Evolutionary conservation across 2,888 invertebrate genomes (phyloP), one percentile per base, ranked within the genome.

Genomic region (Keiferia lycopersicella): DNA sequence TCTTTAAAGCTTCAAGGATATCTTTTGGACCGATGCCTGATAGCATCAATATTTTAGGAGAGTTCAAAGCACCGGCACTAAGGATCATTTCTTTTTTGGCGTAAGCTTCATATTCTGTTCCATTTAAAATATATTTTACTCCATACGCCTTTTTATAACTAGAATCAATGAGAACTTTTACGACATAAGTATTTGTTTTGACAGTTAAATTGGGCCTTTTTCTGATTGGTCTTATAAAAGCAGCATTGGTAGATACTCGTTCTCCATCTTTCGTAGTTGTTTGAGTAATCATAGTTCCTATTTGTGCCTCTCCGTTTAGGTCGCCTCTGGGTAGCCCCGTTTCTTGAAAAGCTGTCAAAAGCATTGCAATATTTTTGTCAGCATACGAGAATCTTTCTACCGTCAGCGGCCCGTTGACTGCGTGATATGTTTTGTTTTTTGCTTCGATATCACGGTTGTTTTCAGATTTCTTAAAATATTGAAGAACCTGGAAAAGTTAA

Each of bases 381-480:
- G 87, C 82, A 72, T 93, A 94, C 0, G 92, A 83, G 68, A 94
- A 94, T 72, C 93, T 85, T 80, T 94, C 93, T 0, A 95, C 93
- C 16, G 89, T 93, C 68, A 93, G 87, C 51, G 93, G 94, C 0
- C 95, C 95, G 2, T 88, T 86, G 10, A 80, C 81, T 0, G 92
- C 92, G 69, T 95, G 95, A 71, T 92, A 93, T 22, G 82, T 72
- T 0, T 82, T 82, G 73, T 93, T 87, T 51, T 89, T 78, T 4
- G 81, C 79, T 71, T 91, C 92, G 11, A 80, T 66, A 68, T 94
- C 90, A 67, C 86, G 82, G 75, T 94, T 94, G 60, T 93, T 88
- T 84, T 94, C 94, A 0, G 94, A 93, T 82, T 94, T 94, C 53
- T 87, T 93, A 72, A 94, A 96, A 78, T 95, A 96, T 0, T 94